A percentile compares a stretch with the other conserved stretches of the same genome.
phyloP scores from a whole-genome alignment of 1,140 invertebrate genomes.

The Leptinotarsa lineolata region DNA sequence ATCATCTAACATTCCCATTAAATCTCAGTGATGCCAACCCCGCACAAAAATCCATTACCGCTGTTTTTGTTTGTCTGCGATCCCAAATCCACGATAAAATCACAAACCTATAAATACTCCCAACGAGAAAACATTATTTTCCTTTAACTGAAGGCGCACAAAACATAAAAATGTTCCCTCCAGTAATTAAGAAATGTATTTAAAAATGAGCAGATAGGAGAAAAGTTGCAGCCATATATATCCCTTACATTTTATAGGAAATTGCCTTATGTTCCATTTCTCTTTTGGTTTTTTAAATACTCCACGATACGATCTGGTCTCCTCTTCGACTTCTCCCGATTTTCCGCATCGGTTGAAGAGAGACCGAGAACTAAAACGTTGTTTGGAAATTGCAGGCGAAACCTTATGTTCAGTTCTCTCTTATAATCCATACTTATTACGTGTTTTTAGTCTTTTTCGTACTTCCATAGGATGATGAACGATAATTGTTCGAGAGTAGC shows the following conservation, averaged over 20 bases:
- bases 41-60: slow-evolving; percentile 31
- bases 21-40: slow-evolving; percentile 13
- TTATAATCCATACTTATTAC: slow-evolving; percentile 56
- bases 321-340: slow-evolving; percentile 29
- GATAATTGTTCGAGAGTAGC: slow-evolving; percentile 51
- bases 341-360: slow-evolving; percentile 25
- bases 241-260: slow-evolving; percentile 51
- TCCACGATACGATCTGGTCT: slow-evolving; percentile 20
- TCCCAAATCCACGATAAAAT: slow-evolving; percentile 27
- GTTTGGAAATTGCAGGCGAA: slow-evolving; percentile 34
- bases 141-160: slow-evolving; percentile 27
- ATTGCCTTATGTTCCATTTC: slow-evolving; percentile 49
- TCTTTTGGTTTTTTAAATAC: slow-evolving; percentile 31
- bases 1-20: not conserved
- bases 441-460: slow-evolving; percentile 53
- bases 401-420: slow-evolving; percentile 48
- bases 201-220: slow-evolving; percentile 49
- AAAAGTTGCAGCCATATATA: slow-evolving; percentile 50
- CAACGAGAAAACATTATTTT: slow-evolving; percentile 36
- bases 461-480: slow-evolving; percentile 50
- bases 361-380: slow-evolving; percentile 24
- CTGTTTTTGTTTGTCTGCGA: slow-evolving; percentile 31
- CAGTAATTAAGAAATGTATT: slow-evolving; percentile 52
- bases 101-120: slow-evolving; percentile 34
- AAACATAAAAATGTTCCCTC: slow-evolving; percentile 35